phyloP scores from a whole-genome alignment of 2,888 invertebrate species.

The Abscondita cerata region DNA sequence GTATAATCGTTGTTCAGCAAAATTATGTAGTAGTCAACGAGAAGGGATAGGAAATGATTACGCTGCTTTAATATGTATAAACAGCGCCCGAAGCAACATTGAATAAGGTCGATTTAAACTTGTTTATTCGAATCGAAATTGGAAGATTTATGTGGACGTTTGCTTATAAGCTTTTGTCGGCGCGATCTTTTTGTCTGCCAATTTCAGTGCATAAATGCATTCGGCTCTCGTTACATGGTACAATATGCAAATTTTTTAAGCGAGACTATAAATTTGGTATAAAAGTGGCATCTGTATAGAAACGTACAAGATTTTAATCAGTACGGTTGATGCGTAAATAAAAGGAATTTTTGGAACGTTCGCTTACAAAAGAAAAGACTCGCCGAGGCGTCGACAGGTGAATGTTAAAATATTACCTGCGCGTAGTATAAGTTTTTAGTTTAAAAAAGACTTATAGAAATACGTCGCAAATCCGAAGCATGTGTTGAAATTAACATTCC shows the following conservation, averaged over 20 bases:
- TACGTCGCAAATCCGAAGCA: conserved; percentile 4
- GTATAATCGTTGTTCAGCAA: no score
- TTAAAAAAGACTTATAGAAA: neutral
- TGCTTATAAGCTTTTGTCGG: neutral
- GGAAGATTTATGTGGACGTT: no score
- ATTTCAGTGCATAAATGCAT: neutral
- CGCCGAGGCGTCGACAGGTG: conserved; percentile 5
- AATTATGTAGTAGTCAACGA: no score
- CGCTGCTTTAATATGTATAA: no score
- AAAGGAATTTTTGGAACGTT: neutral
- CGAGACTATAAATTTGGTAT: conserved; percentile 2
- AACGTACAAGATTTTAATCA: conserved; percentile 2
- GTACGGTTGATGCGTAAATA: neutral
- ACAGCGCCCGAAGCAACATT: no score
- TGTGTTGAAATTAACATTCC: conserved; percentile 10
- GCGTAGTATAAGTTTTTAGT: neutral
- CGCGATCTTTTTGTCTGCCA: neutral
- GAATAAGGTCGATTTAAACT: no score
- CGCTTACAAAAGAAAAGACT: no score
- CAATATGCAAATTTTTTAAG: conserved; percentile 2
- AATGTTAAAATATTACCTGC: neutral
- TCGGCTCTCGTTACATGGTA: neutral
- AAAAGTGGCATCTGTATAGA: conserved; percentile 10
- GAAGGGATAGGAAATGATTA: no score
- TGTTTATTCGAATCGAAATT: no score